Conservation (phyloP, 2,888 invertebrate genomes). For the Axea sp. region DNA sequence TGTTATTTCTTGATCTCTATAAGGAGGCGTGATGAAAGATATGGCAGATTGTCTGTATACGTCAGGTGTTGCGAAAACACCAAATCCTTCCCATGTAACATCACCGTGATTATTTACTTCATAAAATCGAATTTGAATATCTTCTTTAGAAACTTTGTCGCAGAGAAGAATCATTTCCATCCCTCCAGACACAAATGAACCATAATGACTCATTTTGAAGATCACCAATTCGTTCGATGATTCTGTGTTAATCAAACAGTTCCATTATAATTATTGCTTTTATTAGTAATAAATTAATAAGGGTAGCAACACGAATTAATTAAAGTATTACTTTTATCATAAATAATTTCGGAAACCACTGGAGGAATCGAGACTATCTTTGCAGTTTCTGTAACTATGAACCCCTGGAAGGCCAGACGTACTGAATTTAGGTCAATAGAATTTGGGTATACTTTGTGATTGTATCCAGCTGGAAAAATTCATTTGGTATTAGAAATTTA, state of each 20-base stretch:
- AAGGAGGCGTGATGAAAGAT: constrained; percentile 89
- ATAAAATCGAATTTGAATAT: constrained; percentile 93
- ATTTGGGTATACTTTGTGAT: constrained; percentile 89
- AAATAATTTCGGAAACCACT: constrained; percentile 94
- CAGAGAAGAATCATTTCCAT: constrained; percentile 95
- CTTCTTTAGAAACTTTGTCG: constrained; percentile 95
- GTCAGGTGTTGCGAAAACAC: constrained; percentile 90
- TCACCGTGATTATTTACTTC: constrained; percentile 87
- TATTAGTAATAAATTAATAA: too few relatives aligned
- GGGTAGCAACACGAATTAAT: neutral
- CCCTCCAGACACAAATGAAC: constrained; percentile 90
- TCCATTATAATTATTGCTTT: too few relatives aligned
- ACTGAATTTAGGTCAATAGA: constrained; percentile 96
- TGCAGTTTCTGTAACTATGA: constrained; percentile 84
- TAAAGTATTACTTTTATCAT: constrained; percentile 88
- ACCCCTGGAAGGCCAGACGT: constrained; percentile 97
- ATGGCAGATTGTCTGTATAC: constrained; percentile 96
- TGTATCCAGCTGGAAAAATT: constrained; percentile 89
- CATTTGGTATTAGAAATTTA: too few relatives aligned
- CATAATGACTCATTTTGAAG: constrained; percentile 91
- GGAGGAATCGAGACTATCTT: constrained; percentile 85
- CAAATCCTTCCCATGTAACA: constrained; percentile 90
- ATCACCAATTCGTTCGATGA: constrained; percentile 81
- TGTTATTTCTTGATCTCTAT: constrained; percentile 84
- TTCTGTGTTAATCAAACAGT: neutral